Evolutionary conservation across 2,797 vertebrate species (phyloP).

Genomic region (Decapterus maruadsi): DNA sequence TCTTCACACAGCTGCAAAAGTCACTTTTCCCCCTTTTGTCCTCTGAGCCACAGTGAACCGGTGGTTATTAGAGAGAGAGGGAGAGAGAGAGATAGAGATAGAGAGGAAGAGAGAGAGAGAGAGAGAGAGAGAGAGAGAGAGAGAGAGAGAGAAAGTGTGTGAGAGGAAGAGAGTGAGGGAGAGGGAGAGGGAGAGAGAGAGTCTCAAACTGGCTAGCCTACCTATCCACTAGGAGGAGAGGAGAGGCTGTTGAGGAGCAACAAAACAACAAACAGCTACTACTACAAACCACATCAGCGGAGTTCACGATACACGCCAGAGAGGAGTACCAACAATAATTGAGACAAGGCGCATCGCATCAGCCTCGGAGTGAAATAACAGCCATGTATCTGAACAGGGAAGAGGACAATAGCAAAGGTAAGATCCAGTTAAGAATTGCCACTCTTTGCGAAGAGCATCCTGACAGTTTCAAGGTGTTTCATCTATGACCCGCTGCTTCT

Average conservation of each 20-base stretch:
- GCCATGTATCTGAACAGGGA: slow-evolving; percentile 90
- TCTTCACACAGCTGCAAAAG: slow-evolving; percentile 61
- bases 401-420: slow-evolving; percentile 88
- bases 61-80: slow-evolving; percentile 53
- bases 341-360: slow-evolving; percentile 65
- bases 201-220: slow-evolving; percentile 73
- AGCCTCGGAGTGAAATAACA: slow-evolving; percentile 74
- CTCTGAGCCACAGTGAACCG: slow-evolving; percentile 70
- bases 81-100: slow-evolving; percentile 24
- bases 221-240: slow-evolving; percentile 87
- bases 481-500: slow-evolving; percentile 48
- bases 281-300: slow-evolving; percentile 74
- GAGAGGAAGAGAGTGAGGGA: slow-evolving; percentile 41
- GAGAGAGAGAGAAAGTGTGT: slow-evolving; percentile 18
- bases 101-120: slow-evolving; percentile 24
- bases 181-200: slow-evolving; percentile 52
- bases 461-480: slow-evolving; percentile 79
- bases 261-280: slow-evolving; percentile 84
- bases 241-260: slow-evolving; percentile 84
- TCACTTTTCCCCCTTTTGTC: slow-evolving; percentile 77
- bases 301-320: slow-evolving; percentile 69
- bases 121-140: slow-evolving; percentile 33
- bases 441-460: slow-evolving; percentile 56
- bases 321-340: slow-evolving; percentile 70
- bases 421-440: slow-evolving; percentile 63